Conservation (phyloP, 2,888 invertebrate species). For the Mimachlamys varia region DNA sequence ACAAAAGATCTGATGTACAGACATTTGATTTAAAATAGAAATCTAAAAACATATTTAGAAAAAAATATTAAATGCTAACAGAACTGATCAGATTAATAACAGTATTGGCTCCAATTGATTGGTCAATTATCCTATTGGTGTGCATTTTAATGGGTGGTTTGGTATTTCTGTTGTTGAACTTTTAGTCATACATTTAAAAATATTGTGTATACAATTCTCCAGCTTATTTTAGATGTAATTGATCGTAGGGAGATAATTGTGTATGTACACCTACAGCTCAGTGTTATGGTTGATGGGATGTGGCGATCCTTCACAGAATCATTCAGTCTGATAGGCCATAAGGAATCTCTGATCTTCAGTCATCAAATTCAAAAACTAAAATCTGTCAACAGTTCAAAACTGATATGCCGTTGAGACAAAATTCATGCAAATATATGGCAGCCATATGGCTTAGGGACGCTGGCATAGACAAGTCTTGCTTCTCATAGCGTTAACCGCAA, state of each 20-base stretch:
- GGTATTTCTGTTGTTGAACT: neutral
- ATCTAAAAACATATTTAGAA: neutral
- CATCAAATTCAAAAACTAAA: conserved; percentile 15
- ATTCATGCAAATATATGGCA: neutral
- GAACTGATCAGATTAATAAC: neutral
- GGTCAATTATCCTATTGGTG: neutral
- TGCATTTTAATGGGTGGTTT: neutral
- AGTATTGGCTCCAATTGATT: neutral
- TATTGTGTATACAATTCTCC: neutral
- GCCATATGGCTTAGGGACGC: neutral
- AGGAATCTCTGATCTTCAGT: neutral
- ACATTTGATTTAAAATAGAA: neutral
- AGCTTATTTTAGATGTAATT: neutral
- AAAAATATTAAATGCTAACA: neutral
- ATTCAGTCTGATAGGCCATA: neutral
- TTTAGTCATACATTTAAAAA: conserved; percentile 11
- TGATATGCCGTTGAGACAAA: conserved; percentile 1
- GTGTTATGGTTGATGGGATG: neutral
- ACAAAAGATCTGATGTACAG: neutral
- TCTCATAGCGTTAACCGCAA: neutral
- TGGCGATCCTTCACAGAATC: neutral
- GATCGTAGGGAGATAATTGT: neutral
- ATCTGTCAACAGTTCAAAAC: conserved; percentile 19
- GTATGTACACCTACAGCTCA: neutral
- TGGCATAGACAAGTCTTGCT: neutral